These are phyloP conservation scores for Spondyliosoma cantharus DNA, from an alignment of 2,797 vertebrate genomes.

Conservation along the genomic window DNA sequence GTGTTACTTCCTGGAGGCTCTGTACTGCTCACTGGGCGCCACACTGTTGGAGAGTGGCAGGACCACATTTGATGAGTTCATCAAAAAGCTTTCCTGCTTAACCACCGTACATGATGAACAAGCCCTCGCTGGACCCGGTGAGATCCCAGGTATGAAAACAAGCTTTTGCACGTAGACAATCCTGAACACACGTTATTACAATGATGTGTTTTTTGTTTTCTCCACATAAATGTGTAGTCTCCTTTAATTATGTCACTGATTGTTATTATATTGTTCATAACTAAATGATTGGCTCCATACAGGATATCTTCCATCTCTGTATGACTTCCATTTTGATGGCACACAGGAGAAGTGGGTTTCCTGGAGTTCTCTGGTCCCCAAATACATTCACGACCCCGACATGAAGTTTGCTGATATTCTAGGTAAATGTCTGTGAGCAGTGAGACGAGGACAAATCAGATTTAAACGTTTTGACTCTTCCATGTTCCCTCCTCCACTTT, in stretches of 20 bases:
- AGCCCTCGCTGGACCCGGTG: slow-evolving; percentile 85
- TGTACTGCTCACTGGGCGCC: slow-evolving; percentile 94
- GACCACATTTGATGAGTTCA: slow-evolving; percentile 88
- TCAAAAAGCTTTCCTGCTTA: slow-evolving; percentile 89
- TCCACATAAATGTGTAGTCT: neutral
- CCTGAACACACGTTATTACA: neutral
- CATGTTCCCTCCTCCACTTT: slow-evolving; percentile 9
- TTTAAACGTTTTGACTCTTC: neutral
- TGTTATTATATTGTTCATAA: neutral
- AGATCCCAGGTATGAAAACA: slow-evolving; percentile 89
- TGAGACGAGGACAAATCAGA: neutral
- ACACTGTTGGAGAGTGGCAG: slow-evolving; percentile 86
- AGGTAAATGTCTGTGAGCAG: slow-evolving; percentile 80
- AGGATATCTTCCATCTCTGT: slow-evolving; percentile 92
- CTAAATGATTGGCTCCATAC: slow-evolving; percentile 43
- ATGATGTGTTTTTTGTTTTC: neutral
- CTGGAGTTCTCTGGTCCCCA: slow-evolving; percentile 89
- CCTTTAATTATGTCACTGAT: neutral
- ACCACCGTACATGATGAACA: slow-evolving; percentile 78
- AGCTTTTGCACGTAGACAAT: neutral
- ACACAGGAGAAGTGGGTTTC: slow-evolving; percentile 87
- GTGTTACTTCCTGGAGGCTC: slow-evolving; percentile 93
- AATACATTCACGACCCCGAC: slow-evolving; percentile 87
- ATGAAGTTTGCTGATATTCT: slow-evolving; percentile 92
- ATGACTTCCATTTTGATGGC: slow-evolving; percentile 94